Evolutionary conservation across 2,113 vertebrate species (phyloP).

Genomic region (Hoplias malabaricus): DNA sequence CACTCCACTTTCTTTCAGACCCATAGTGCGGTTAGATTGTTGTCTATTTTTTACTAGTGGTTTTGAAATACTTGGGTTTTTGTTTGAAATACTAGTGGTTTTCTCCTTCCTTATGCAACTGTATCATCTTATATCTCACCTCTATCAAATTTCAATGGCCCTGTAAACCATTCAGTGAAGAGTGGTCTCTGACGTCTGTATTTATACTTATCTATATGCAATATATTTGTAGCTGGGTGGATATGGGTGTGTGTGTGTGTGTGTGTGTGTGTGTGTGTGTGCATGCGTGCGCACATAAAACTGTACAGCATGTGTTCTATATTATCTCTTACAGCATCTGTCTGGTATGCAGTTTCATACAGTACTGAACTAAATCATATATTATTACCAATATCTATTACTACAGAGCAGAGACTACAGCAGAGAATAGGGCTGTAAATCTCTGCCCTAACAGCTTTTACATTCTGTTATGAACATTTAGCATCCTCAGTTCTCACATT

Average conservation of each 20-base stretch:
- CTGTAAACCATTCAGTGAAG: no score
- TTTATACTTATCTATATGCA: neutral
- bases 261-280: constrained; percentile 39
- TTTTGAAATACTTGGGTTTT: no score
- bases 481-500: no score
- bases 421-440: neutral
- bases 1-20: no score
- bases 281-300: constrained; percentile 16
- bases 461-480: no score
- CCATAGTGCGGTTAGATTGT: no score
- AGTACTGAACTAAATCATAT: constrained; percentile 48
- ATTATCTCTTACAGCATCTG: constrained; percentile 53
- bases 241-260: constrained; percentile 22
- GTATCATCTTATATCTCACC: no score
- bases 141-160: no score
- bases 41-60: no score
- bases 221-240: neutral
- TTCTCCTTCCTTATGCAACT: no score
- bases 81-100: no score
- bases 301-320: constrained; percentile 50
- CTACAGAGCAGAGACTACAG: neutral
- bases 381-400: constrained; percentile 48
- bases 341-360: constrained; percentile 52
- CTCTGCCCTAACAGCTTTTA: neutral
- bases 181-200: no score